Evolutionary conservation across 1,140 invertebrate genomes (phyloP), one percentile per base, ranked within the genome.

Genomic region (Cataglyphis hispanica): DNA sequence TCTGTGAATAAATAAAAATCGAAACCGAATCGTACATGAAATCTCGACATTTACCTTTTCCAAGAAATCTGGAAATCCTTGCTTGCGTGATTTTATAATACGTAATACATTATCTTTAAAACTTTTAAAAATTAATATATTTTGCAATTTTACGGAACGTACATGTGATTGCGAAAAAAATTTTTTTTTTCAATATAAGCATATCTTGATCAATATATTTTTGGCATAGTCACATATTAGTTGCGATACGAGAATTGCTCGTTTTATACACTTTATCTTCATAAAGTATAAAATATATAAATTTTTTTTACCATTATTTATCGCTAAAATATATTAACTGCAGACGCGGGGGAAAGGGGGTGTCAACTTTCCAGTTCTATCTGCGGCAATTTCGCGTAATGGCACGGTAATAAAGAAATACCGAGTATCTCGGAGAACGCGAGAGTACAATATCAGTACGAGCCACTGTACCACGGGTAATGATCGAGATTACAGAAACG

Each of bases 341-440:
- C 2, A 50, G 1, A 50, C 16, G 46, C 46, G 4, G 2, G 2
- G 31, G 2, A 31, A 31, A 31, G 2, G 31, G 31, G 2, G 16
- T n/a, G 11, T 31, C 40, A 40, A 46, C 2, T 4, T 64, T 50
- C n/a, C 25, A 6, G 34, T 7, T 31, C 7, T 77, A 50, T 64
- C 75, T 46, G 22, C 40, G 58, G 6, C 27, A 77, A 77, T 77
- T 77, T 61, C 16, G 27, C 25, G 11, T 43, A 64, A 46, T 53
- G n/a, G n/a, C 27, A 37, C 27, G 60, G 34, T 37, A 5, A 78
- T 78, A 78, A 78, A 67, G 43, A 78, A 66, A 66, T 75, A 66
- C 64, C 34, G 11, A 50, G 31, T 80, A 53, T 40, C 22, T 67
- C n/a, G 76, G 40, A 22, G 1, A 50, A 50, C 46, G 46, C 46